Percentiles rank a stretch among this genome's conserved stretches.
Conservation (phyloP, 2,113 vertebrate species). For the Centropus bengalensis region DNA sequence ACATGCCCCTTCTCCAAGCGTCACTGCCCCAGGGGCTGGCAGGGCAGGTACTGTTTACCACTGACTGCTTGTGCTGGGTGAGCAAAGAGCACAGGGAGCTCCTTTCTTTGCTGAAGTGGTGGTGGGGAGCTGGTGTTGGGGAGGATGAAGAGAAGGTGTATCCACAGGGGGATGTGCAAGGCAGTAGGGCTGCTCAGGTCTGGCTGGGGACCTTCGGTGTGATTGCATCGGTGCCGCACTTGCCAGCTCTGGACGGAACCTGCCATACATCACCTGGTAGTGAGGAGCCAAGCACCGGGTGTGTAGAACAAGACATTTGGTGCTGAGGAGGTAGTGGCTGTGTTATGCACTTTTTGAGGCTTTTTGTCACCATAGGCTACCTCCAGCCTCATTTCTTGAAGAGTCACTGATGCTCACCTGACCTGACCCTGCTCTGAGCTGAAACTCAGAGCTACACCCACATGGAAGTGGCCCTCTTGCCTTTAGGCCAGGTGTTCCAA, state of each 20-base stretch:
- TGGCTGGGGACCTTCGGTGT: not conserved
- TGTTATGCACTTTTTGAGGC: not conserved
- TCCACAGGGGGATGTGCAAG: not conserved
- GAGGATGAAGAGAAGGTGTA: not conserved
- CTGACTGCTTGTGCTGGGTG: not conserved
- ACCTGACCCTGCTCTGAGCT: not conserved
- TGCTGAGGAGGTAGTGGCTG: not conserved
- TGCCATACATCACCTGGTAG: not conserved
- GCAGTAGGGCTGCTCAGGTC: not conserved
- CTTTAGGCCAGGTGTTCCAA: not conserved
- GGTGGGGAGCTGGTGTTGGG: rapidly evolving
- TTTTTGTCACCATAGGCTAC: rapidly evolving
- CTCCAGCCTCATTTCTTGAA: not conserved
- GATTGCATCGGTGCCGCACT: not conserved
- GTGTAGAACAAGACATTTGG: not conserved
- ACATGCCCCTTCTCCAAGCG: not conserved
- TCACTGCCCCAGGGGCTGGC: rapidly evolving
- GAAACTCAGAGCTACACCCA: not conserved
- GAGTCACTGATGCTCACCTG: not conserved
- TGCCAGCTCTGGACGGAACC: not conserved
- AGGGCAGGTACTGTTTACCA: not conserved
- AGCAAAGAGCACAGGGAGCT: not conserved
- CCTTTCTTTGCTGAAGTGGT: not conserved
- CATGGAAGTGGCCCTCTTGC: rapidly evolving
- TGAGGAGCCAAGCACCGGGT: not conserved